Evolutionary conservation across 2,888 invertebrate genomes (phyloP), one percentile per base, ranked within the genome.

Genomic region (Ophioninae sp.): DNA sequence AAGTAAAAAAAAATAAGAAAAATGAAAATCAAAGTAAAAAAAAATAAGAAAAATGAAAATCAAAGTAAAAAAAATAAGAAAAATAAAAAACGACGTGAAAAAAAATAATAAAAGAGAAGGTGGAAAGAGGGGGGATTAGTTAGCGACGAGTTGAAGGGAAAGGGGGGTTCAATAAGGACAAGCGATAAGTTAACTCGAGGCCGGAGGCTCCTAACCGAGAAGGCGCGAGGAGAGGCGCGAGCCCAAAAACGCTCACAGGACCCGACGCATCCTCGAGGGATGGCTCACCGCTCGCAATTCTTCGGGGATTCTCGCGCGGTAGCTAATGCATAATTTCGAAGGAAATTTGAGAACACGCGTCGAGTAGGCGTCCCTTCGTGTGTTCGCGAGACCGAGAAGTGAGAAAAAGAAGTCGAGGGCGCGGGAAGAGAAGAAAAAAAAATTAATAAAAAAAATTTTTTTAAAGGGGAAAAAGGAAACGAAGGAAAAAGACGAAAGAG

Each of bases 301-400:
- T 58, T 58, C 68, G 77, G 74, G 64, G 51, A 78, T 64, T 56
- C 78, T 58, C 81, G 74, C 76, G 79, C 83, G 83, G 84, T 86
- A 86, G 87, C 86, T 85, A 79, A 87, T 85, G 87, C 87, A 87
- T 87, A 87, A 87, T 87, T 87, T 85, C 77, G 72, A 78, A 79
- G 73, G 87, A 87, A 87, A 87, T 87, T 86, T 82, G 87, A 87
- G 87, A 87, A 85, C 84, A 77, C 85, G 79, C 78, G 79, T 83
- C 75, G 84, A 63, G 39, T 81, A 81, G 74, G 73, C 73, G 61
- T 74, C 77, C 30, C 58, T 39, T 39, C 17, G 56, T 68, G 59
- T 51, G 59, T 72, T 41, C 39, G 39, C 44, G 23, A n/a, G 58
- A 41, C 39, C 82, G 75, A 58, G 64, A 73, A 68, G 74, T 73